Conservation (phyloP, 2,797 vertebrate species). For the Cynopterus sphinx region DNA sequence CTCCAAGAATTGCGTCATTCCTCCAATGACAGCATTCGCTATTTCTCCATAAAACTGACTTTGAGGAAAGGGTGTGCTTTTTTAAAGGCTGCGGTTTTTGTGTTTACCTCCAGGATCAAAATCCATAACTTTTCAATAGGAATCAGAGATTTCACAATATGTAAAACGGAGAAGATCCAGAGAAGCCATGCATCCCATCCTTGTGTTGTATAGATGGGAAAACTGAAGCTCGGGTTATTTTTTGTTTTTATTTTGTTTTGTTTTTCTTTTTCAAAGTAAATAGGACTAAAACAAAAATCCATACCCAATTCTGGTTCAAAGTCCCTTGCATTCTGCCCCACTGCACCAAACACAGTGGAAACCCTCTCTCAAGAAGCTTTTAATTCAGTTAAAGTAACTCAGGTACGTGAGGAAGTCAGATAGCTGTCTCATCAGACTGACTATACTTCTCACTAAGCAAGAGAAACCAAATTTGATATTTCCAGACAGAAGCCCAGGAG, state of each 20-base stretch:
- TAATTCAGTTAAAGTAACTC: not conserved
- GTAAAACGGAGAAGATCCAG: not conserved
- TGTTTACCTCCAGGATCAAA: not conserved
- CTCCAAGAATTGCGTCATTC: not conserved
- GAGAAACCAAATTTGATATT: conserved; percentile 45
- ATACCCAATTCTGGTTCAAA: conserved; percentile 12
- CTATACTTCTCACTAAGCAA: not conserved
- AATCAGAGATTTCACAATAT: conserved; percentile 13
- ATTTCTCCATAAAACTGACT: conserved; percentile 46
- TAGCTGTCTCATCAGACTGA: not conserved
- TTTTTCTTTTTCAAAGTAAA: conserved; percentile 51
- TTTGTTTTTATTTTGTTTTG: not conserved
- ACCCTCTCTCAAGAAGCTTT: not conserved
- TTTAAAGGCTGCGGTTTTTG: not conserved
- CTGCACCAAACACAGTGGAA: not conserved
- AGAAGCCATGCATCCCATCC: not conserved
- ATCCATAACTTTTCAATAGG: not conserved
- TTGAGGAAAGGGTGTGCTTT: not conserved
- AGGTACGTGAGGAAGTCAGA: conserved; percentile 40
- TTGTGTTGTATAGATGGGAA: conserved; percentile 2
- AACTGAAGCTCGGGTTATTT: not conserved
- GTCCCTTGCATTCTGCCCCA: not conserved
- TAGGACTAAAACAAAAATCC: conserved; percentile 22
- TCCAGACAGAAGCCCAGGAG: conserved; percentile 24
- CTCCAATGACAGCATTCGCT: not conserved